phyloP scores from a whole-genome alignment of 2,113 vertebrate species.

The Agapornis roseicollis region DNA sequence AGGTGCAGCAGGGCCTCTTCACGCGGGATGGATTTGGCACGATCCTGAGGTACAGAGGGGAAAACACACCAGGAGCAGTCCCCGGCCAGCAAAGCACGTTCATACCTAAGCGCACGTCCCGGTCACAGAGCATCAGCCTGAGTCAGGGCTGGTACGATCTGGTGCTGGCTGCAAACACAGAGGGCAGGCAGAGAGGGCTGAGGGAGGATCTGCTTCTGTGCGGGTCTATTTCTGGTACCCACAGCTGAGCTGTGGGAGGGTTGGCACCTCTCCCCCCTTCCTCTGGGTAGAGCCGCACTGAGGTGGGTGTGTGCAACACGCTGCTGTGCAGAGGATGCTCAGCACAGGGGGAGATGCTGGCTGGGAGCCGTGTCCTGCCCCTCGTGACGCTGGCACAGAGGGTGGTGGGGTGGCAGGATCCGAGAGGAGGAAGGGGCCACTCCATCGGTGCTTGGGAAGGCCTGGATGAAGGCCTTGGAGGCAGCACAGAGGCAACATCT shows the following conservation, averaged over 20 bases:
- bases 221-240: neutral
- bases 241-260: conserved; percentile 23
- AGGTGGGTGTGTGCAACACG: neutral
- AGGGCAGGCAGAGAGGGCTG: neutral
- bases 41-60: neutral
- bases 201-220: neutral
- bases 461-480: neutral
- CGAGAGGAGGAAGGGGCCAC: neutral
- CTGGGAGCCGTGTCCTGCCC: neutral
- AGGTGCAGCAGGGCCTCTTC: neutral
- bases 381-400: neutral
- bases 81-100: neutral
- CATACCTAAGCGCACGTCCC: neutral
- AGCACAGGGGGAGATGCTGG: neutral
- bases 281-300: neutral
- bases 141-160: neutral
- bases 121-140: neutral
- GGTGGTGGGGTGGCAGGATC: neutral
- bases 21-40: neutral
- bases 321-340: neutral
- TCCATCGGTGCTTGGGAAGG: neutral
- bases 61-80: neutral
- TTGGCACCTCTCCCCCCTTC: conserved; percentile 13
- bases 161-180: neutral
- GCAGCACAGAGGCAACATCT: rapidly evolving